These are phyloP conservation scores for Dipodomys merriami DNA, from an alignment of 2,113 vertebrate genomes.

Conservation along the genomic window DNA sequence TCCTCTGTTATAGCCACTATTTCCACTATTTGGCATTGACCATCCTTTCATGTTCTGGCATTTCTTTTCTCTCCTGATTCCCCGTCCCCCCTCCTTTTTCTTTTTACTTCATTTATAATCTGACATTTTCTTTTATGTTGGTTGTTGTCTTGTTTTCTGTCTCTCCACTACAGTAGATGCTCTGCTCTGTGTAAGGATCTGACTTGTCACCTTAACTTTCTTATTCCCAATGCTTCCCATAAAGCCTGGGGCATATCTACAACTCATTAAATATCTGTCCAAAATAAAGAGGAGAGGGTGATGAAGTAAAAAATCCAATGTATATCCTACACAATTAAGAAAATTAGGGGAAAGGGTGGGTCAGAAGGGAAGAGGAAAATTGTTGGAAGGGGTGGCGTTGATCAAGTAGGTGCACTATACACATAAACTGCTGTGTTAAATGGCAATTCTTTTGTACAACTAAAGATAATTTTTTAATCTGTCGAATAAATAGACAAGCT, in stretches of 20 bases:
- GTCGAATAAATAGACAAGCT: neutral
- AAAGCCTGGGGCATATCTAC: neutral
- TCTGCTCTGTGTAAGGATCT: rapidly evolving
- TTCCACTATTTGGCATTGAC: neutral
- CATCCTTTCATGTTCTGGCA: neutral
- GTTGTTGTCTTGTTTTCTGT: neutral
- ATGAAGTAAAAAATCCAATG: too few relatives aligned
- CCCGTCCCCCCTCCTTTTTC: too few relatives aligned
- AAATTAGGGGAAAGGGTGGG: too few relatives aligned
- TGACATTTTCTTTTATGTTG: neutral
- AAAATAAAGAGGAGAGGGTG: too few relatives aligned
- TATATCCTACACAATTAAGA: too few relatives aligned
- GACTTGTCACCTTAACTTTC: neutral
- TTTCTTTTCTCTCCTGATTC: neutral
- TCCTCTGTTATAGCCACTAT: neutral
- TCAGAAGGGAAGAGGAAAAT: too few relatives aligned
- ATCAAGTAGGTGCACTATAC: too few relatives aligned
- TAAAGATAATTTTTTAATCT: too few relatives aligned
- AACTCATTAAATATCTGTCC: too few relatives aligned
- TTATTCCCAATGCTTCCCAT: neutral
- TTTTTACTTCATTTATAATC: neutral
- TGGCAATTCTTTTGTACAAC: too few relatives aligned
- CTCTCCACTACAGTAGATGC: neutral
- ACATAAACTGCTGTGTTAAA: too few relatives aligned
- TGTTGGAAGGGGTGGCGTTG: too few relatives aligned